Conservation (phyloP, 2,888 invertebrate genomes). For the Scaptomyza flava region DNA sequence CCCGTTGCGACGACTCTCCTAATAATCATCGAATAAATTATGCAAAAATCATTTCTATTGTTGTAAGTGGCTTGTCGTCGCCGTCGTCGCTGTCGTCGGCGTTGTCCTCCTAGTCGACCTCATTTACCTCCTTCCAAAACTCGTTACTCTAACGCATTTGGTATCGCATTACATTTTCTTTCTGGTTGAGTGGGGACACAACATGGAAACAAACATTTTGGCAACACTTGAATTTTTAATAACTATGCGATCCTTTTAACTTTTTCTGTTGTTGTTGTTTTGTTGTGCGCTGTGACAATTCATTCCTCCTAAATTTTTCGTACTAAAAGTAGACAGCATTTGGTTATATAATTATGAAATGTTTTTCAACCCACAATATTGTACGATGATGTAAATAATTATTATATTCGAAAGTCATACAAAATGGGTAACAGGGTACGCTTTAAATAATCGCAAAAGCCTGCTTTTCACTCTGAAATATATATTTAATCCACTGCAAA, state of each 20-base stretch:
- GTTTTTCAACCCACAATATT: not conserved
- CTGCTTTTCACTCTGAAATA: not conserved
- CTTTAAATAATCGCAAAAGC: not conserved
- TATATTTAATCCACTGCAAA: too few species aligned
- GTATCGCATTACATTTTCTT: conserved; percentile 71
- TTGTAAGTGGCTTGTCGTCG: conserved; percentile 73
- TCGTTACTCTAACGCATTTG: conserved; percentile 30
- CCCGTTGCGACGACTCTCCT: conserved; percentile 61
- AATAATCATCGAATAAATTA: conserved; percentile 85
- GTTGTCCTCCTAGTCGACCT: conserved; percentile 10
- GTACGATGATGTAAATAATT: not conserved
- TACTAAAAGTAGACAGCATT: not conserved
- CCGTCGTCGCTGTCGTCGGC: not conserved
- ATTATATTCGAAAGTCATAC: not conserved
- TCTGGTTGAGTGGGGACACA: not conserved
- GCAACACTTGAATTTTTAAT: conserved; percentile 81
- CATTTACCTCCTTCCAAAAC: conserved; percentile 30
- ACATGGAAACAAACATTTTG: conserved; percentile 50
- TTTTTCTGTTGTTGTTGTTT: conserved; percentile 4
- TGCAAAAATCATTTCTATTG: conserved; percentile 83
- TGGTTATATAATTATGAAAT: not conserved
- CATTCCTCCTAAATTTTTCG: not conserved
- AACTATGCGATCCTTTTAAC: conserved; percentile 58
- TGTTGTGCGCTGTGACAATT: conserved; percentile 1
- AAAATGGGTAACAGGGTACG: not conserved